These are phyloP conservation scores for Cryptocephalus moraei DNA, from an alignment of 2,888 invertebrate species.

Conservation along the genomic window DNA sequence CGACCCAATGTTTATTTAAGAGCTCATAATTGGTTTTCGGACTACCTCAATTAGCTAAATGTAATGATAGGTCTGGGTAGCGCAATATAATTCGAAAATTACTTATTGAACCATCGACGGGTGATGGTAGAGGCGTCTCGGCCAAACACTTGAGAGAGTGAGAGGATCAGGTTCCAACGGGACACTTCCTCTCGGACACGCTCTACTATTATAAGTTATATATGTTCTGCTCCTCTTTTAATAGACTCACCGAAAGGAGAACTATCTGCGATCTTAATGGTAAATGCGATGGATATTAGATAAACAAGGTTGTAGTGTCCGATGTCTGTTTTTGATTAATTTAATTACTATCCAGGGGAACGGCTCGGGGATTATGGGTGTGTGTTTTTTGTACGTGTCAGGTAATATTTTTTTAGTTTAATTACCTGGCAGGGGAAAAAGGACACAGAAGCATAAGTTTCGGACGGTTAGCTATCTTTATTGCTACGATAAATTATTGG, in stretches of 20 bases:
- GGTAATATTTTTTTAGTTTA: too few relatives aligned
- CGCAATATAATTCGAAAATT: constrained; percentile 31
- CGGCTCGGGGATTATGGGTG: too few relatives aligned
- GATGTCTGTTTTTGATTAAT: background rate
- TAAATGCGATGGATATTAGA: background rate
- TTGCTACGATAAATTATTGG: too few relatives aligned
- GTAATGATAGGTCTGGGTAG: constrained; percentile 33
- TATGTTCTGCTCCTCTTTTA: background rate
- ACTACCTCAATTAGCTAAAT: constrained; percentile 36
- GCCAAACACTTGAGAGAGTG: constrained; percentile 16
- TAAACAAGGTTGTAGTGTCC: background rate
- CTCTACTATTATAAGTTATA: background rate
- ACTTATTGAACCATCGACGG: constrained; percentile 33
- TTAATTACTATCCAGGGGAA: background rate
- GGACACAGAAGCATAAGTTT: too few relatives aligned
- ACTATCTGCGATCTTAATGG: background rate
- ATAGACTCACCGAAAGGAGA: background rate
- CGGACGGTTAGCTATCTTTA: too few relatives aligned
- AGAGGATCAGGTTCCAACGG: background rate
- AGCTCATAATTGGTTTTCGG: constrained; percentile 35
- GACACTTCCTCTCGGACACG: background rate
- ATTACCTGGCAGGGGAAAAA: too few relatives aligned
- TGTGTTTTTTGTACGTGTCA: too few relatives aligned
- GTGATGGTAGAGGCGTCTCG: constrained; percentile 30
- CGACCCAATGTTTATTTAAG: constrained; percentile 29